Base-by-base conservation (phyloP, 2,113 vertebrate genomes). In the Todiramphus saurophagus region DNA sequence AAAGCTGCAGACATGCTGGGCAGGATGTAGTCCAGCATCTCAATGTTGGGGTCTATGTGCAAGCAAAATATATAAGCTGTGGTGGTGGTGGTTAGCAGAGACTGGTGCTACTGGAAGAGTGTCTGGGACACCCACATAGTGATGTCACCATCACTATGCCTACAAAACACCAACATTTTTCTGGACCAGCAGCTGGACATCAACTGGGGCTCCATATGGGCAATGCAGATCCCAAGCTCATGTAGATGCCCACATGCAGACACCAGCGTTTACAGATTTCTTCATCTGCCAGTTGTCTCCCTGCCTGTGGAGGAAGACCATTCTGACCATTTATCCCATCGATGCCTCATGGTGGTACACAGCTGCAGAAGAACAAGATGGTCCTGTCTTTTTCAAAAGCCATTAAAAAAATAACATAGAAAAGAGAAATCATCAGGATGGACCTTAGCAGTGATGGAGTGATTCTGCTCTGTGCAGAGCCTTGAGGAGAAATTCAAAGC, bases 31-130 rank as follows among this genome's bases (percentile, higher is more conserved):
- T 20, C 19, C 4, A 1, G 13, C 55, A 46, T 78, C 15, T 89
- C 31, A 2, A 1, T 0, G 0, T 23, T 0, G 0, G 15, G 7
- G 3, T 89, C 28, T 63, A 9, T 0, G 0, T 23, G 43, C 4
- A 2, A 91, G n/a, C 3, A 51, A 87, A 44, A 72, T 15, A 31
- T 33, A 56, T 41, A 33, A 18, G 21, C 39, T 66, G 39, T 1
- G 1, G 73, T 2, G 2, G 25, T n/a, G 21, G 28, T n/a, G 21
- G 28, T 68, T 17, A 46, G 64, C 37, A 89, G 68, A 27, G 46
- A 23, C 9, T 2, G 5, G 27, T 62, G 44, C 20, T 30, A 19
- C 59, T 18, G 64, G 18, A 48, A 89, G 8, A 7, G 48, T 48
- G 18, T 7, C 31, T 30, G 50, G n/a, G 41, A 37, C 50, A 31